Evolutionary conservation across 2,113 vertebrate genomes (phyloP), one percentile per base, ranked within the genome.

Genomic region (Channa maculata): DNA sequence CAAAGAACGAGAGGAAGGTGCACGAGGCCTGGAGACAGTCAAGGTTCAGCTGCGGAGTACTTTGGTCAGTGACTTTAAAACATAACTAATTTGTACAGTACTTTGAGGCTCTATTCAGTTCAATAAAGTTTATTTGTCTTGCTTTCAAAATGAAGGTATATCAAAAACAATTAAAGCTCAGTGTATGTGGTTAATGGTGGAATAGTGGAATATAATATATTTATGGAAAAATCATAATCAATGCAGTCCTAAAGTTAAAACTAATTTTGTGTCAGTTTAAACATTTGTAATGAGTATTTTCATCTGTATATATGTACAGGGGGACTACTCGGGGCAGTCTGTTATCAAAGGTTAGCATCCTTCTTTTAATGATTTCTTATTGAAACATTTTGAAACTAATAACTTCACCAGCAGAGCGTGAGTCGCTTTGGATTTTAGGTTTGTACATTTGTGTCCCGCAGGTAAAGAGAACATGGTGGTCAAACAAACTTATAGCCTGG

Each of bases 391-490:
- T 1, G 44, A 10, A 12, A 9, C 2, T 57, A 24, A 24, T 24
- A 24, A 24, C 24, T 24, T 71, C 3, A 55, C 4, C 24, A 43
- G 11, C 10, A 70, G 48, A 24, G 4, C 13, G 1, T 53, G 3
- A 38, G 7, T 3, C 62, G 8, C 3, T 74, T 38, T 77, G 1
- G 71, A 59, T 46, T 13, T 43, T 15, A 8, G 53, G 13, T 54
- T 68, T 53, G 6, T 61, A 36, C 14, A 61, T 10, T 82, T 80
- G 76, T 92, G 88, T 86, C 53, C 85, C 84, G 38, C 87, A 98
- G 97, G 96, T 65, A 98, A 96, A 94, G 97, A 99, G 92, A 96
- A 95, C 37, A 12, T 92, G 50, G 89, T 97, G 52, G 91, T 95
- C 66, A 96, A 96, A 71, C 96, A 97, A 92, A 90, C 95, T 76